Percentiles rank a stretch among this genome's conserved stretches.
These are phyloP conservation scores for Macrosteles quadrilineatus DNA, from an alignment of 1,140 invertebrate species.

Conservation along the genomic window DNA sequence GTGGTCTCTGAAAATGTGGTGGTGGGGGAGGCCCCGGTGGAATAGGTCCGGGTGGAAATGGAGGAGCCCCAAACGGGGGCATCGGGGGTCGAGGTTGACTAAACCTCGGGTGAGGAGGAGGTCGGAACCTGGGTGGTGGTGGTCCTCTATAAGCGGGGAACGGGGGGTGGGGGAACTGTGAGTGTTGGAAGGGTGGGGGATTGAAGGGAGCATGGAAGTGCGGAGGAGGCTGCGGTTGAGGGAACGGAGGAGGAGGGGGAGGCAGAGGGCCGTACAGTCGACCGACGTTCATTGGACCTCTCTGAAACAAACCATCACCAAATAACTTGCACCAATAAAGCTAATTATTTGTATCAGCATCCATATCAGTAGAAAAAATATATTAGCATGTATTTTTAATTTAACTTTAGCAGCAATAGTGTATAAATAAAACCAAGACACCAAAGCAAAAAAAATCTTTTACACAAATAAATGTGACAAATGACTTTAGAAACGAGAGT, in stretches of 20 bases:
- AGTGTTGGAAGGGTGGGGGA: not conserved
- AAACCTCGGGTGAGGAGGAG: not conserved
- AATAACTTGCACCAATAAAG: too few relatives aligned
- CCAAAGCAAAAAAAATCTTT: too few relatives aligned
- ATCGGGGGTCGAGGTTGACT: not conserved
- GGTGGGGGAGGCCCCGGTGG: not conserved
- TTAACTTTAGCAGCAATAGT: too few relatives aligned
- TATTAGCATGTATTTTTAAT: too few relatives aligned
- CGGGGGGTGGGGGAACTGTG: not conserved
- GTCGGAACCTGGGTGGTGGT: not conserved
- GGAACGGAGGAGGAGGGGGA: not conserved
- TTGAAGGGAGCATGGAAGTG: not conserved
- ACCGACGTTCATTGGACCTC: not conserved
- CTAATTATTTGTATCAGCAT: too few relatives aligned
- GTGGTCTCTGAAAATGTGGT: not conserved
- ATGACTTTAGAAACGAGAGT: too few relatives aligned
- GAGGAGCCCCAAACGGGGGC: not conserved
- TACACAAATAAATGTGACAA: too few relatives aligned
- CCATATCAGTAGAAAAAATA: too few relatives aligned
- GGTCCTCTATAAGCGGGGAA: not conserved
- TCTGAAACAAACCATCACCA: not conserved
- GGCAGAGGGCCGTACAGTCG: not conserved
- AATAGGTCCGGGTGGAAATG: not conserved
- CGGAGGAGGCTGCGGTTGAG: not conserved
- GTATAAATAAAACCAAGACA: too few relatives aligned